phyloP scores from a whole-genome alignment of 2,888 invertebrate species.

The Hemaris fuciformis region DNA sequence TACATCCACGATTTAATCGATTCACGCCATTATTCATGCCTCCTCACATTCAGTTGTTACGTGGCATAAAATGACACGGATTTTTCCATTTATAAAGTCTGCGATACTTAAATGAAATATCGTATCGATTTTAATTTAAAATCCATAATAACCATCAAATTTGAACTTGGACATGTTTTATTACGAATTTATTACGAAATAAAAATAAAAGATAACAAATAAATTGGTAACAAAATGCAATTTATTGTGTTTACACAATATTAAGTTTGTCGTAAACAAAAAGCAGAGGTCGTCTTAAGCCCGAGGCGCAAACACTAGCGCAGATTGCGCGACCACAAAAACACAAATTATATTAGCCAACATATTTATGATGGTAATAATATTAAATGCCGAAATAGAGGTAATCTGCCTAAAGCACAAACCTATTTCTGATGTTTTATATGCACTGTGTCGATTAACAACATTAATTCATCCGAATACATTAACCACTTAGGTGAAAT shows the following conservation, averaged over 20 bases:
- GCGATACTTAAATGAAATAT: no score
- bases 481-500: constrained; percentile 8
- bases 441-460: constrained; percentile 6
- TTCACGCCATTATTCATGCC: constrained; percentile 20
- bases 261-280: constrained; percentile 28
- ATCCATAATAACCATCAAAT: background rate
- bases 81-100: background rate
- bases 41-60: background rate
- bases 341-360: constrained; percentile 12
- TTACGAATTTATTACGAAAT: constrained; percentile 22
- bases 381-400: background rate
- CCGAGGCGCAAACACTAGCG: background rate
- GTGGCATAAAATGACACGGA: background rate
- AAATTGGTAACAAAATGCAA: constrained; percentile 62
- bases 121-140: background rate
- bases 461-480: background rate
- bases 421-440: background rate
- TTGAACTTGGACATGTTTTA: background rate
- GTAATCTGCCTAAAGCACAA: background rate
- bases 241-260: constrained; percentile 64
- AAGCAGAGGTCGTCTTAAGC: constrained; percentile 7
- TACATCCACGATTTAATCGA: constrained; percentile 20
- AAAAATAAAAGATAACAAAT: constrained; percentile 51
- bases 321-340: constrained; percentile 10
- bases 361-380: background rate